Base-by-base conservation (phyloP, 2,113 vertebrate genomes). In the Malurus cyaneus region DNA sequence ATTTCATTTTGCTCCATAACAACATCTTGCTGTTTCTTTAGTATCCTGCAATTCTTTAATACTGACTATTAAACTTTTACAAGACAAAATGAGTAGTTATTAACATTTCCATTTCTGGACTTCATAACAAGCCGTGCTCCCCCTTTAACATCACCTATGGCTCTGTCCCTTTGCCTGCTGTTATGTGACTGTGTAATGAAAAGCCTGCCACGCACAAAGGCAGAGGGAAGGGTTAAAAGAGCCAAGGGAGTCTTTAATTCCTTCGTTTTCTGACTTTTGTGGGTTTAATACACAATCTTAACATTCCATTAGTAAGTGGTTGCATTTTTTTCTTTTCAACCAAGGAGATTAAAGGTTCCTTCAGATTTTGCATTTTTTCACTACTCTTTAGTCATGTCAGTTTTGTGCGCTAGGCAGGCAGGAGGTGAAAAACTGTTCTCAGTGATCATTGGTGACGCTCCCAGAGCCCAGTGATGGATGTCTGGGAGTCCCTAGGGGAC, bases 201-300 rank as follows among this genome's bases (percentile, higher is more conserved):
- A 94, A 89, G 47, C 93, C 66, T 34, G 34, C 34, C 52, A 50
- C 26, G 61, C 73, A 23, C 46, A 52, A 61, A 46, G 90, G 90
- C 91, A 89, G 91, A 94, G 79, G 84, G 54, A 93, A 94, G 88
- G 95, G 77, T 97, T 97, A 97, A 96, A 83, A 86, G 96, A 94
- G 88, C 94, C 66, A 41, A 56, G 97, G 96, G 97, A 97, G 74
- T 61, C 89, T 94, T 96, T 97, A 97, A 97, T 92, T 96, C 96
- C 88, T 94, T 92, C 52, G 0, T 97, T 97, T 97, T 96, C 97
- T 97, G 93, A 96, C 94, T 97, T 97, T 94, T 93, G 76, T 96
- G 96, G 88, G 62, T 97, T 98, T 97, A 97, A 95, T 95, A 96
- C 90, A 88, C 93, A 95, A 96, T 96, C 93, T 96, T 96, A 96